phyloP scores from a whole-genome alignment of 2,888 invertebrate species.

The Metacarcinus magister region DNA sequence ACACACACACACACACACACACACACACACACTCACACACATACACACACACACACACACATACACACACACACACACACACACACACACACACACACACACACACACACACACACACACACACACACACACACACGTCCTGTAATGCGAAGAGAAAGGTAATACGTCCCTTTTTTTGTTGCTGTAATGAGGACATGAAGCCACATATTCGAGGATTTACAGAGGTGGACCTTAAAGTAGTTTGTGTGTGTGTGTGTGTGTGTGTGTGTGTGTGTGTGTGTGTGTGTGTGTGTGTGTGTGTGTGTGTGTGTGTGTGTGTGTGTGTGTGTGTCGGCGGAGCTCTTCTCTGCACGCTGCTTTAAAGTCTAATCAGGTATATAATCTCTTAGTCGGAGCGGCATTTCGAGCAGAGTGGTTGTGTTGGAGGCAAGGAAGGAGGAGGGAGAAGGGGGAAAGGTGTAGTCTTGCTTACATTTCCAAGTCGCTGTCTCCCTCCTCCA shows the following conservation, averaged over 20 bases:
- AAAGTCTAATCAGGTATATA: conserved; percentile 37
- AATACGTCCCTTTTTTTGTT: neutral
- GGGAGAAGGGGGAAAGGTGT: neutral
- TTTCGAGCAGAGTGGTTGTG: neutral
- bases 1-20: neutral
- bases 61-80: no score
- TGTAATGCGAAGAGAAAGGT: no score
- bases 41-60: no score
- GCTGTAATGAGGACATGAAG: neutral
- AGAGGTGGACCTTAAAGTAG: neutral
- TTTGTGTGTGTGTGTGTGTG: conserved; percentile 44
- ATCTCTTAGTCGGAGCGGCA: neutral
- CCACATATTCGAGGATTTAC: neutral
- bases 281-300: conserved; percentile 41
- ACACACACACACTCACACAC: no score
- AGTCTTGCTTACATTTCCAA: neutral
- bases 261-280: conserved; percentile 45
- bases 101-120: no score
- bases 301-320: conserved; percentile 43
- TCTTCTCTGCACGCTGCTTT: neutral
- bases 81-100: no score
- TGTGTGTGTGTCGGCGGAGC: neutral
- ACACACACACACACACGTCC: neutral
- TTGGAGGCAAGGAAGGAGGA: neutral
- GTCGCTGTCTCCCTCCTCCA: neutral